Evolutionary conservation across 2,797 vertebrate genomes (phyloP).

Genomic region (Oryzias sinensis): DNA sequence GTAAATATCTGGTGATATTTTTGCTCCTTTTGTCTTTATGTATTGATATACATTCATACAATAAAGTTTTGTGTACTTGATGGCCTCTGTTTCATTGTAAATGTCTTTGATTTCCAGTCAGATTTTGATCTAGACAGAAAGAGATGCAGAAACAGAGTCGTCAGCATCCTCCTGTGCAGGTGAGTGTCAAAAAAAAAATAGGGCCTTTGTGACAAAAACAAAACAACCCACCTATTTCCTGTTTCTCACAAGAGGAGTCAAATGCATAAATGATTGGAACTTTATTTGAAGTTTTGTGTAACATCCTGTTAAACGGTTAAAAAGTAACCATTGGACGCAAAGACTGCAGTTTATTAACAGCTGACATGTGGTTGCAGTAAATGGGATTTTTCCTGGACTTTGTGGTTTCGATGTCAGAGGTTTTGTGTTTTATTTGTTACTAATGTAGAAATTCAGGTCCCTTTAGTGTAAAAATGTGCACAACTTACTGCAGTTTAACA

Average conservation of each 20-base stretch:
- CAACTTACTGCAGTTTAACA: not conserved
- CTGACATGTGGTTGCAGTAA: slow-evolving; percentile 56
- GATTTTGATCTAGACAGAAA: not conserved
- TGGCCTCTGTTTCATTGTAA: not conserved
- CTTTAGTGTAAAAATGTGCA: not conserved
- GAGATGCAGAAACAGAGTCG: no score
- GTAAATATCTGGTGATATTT: slow-evolving; percentile 40
- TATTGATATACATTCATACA: slow-evolving; percentile 58
- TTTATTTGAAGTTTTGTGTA: slow-evolving; percentile 40
- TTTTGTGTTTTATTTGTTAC: not conserved
- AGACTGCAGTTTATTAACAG: slow-evolving; percentile 55
- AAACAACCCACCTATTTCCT: no score
- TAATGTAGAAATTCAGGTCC: not conserved
- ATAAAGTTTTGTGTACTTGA: slow-evolving; percentile 60
- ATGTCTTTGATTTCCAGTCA: not conserved
- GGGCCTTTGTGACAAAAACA: no score
- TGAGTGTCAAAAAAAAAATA: no score
- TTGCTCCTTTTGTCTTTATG: slow-evolving; percentile 54
- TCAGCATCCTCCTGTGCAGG: no score
- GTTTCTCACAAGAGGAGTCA: not conserved
- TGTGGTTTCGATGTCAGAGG: slow-evolving; percentile 26
- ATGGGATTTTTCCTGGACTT: slow-evolving; percentile 50
- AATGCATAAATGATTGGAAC: slow-evolving; percentile 3
- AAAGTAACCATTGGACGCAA: slow-evolving; percentile 50
- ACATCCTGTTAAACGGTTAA: slow-evolving; percentile 60